These are phyloP conservation scores for Venturia canescens DNA, from an alignment of 1,140 invertebrate genomes.

Conservation along the genomic window DNA sequence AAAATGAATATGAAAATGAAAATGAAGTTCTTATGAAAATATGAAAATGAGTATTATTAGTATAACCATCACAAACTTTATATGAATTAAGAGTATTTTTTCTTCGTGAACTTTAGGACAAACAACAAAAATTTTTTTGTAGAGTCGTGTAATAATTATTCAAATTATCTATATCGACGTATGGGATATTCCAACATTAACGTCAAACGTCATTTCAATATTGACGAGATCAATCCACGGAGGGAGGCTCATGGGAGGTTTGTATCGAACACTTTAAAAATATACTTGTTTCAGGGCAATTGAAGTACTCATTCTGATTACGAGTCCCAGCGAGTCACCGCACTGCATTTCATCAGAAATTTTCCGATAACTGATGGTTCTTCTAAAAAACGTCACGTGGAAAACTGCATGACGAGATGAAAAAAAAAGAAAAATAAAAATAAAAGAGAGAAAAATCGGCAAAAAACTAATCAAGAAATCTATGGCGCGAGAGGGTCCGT, in stretches of 20 bases:
- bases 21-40: too few species aligned
- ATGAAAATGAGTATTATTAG: too few species aligned
- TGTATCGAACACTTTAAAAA: background rate
- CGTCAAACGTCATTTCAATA: background rate
- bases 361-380: slow-evolving; percentile 4
- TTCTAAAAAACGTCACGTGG: background rate
- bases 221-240: background rate
- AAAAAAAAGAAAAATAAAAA: slow-evolving; percentile 8
- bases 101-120: too few species aligned
- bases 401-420: slow-evolving; percentile 8
- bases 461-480: slow-evolving; percentile 21
- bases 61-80: too few species aligned
- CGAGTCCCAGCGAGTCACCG: background rate
- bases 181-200: background rate
- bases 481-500: background rate
- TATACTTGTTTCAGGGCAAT: background rate
- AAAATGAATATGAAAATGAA: too few species aligned
- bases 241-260: background rate
- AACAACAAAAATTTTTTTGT: too few species aligned
- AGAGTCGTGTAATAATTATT: too few species aligned
- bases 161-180: too few species aligned
- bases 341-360: background rate
- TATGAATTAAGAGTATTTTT: too few species aligned
- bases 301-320: background rate
- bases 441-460: background rate